Evolutionary conservation across 2,888 invertebrate species (phyloP).

Genomic region (Allolobophora icterica): DNA sequence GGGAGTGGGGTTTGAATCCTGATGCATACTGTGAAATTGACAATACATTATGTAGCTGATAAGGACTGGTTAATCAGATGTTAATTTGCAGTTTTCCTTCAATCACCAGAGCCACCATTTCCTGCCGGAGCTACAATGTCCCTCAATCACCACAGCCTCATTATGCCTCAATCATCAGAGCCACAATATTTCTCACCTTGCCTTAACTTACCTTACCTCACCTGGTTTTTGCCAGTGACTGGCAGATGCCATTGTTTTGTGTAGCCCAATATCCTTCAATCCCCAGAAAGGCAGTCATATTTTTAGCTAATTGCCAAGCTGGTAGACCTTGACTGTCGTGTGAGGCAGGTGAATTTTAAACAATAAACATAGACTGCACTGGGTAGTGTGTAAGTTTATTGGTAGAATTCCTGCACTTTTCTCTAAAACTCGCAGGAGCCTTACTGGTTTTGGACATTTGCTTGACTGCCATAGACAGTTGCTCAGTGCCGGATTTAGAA

Average conservation of each 20-base stretch:
- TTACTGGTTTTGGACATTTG: background rate
- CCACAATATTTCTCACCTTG: background rate
- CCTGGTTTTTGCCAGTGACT: background rate
- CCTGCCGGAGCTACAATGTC: too few species aligned
- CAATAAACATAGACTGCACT: background rate
- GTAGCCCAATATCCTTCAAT: background rate
- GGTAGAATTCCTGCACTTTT: background rate
- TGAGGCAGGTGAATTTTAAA: background rate
- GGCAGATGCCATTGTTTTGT: background rate
- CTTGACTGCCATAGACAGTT: background rate
- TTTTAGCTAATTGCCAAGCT: background rate
- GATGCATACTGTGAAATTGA: too few species aligned
- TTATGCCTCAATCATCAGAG: too few species aligned
- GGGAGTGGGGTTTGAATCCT: too few species aligned
- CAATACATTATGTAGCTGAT: too few species aligned
- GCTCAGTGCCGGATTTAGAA: too few species aligned
- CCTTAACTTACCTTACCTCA: background rate
- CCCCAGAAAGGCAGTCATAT: background rate
- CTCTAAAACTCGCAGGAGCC: background rate
- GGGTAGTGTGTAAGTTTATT: slow-evolving; percentile 7
- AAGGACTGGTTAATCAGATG: too few species aligned
- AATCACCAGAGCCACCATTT: too few species aligned
- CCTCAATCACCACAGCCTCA: too few species aligned
- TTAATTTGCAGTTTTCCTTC: too few species aligned
- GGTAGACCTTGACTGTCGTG: background rate